Evolutionary conservation across 1,140 invertebrate genomes (phyloP).

Genomic region (Drosophila novamexicana): DNA sequence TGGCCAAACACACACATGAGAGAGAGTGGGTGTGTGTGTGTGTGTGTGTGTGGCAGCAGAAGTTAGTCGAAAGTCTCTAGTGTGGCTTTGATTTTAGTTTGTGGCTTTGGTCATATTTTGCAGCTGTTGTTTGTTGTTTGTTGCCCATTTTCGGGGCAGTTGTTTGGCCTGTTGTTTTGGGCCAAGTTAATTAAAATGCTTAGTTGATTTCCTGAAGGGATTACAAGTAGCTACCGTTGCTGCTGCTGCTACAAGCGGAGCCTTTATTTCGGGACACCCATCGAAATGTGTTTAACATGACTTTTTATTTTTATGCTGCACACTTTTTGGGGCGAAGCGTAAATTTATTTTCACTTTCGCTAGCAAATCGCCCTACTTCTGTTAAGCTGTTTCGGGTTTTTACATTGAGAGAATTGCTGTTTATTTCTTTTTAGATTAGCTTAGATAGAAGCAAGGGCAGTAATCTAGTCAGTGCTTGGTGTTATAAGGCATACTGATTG

Average conservation of each 20-base stretch:
- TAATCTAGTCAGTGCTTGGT: no score
- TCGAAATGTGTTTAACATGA: constrained; percentile 22
- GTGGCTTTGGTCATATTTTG: constrained; percentile 72
- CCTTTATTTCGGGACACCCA: background rate
- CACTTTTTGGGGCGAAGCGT: background rate
- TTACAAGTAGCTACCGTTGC: constrained; percentile 49
- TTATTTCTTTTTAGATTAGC: no score
- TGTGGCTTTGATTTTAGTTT: constrained; percentile 71
- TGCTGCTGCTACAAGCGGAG: constrained; percentile 10
- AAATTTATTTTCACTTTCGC: background rate
- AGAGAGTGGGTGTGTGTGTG: background rate
- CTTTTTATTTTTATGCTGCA: constrained; percentile 18
- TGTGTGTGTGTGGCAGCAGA: background rate
- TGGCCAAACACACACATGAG: background rate
- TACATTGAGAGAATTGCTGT: no score
- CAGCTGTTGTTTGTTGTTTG: constrained; percentile 47
- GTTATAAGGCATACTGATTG: no score
- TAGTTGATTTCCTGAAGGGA: constrained; percentile 80
- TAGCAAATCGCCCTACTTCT: background rate
- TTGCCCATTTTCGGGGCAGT: constrained; percentile 21
- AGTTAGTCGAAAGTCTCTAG: constrained; percentile 39
- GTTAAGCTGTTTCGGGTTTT: no score
- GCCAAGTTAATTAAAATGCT: constrained; percentile 79
- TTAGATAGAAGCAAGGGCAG: no score
- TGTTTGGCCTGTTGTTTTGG: constrained; percentile 46